Percentiles rank a stretch among this genome's conserved stretches.
phyloP scores from a whole-genome alignment of 1,140 invertebrate species.

The Trachymyrmex cornetzi region DNA sequence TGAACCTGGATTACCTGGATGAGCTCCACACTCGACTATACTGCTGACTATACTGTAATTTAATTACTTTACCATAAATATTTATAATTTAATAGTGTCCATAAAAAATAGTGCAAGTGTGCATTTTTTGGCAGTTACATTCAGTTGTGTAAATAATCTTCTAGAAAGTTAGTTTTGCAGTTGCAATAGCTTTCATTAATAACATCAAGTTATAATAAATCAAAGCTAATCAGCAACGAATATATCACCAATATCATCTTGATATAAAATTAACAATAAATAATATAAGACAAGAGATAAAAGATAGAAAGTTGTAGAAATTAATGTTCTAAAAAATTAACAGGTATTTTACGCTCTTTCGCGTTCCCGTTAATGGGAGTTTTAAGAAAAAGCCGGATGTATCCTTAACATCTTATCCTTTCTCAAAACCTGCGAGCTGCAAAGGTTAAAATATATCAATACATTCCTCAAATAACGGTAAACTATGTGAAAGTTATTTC shows the following conservation, averaged over 20 bases:
- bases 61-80: neutral
- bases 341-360: neutral
- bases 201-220: neutral
- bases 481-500: slow-evolving; percentile 51
- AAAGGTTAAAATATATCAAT: slow-evolving; percentile 46
- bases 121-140: neutral
- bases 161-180: neutral
- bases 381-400: slow-evolving; percentile 29
- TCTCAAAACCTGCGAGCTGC: neutral
- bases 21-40: neutral
- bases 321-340: neutral
- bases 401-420: slow-evolving; percentile 22
- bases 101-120: neutral
- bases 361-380: neutral
- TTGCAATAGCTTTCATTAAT: neutral
- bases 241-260: neutral
- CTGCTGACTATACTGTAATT: neutral
- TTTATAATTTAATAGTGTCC: neutral
- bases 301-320: slow-evolving; percentile 12
- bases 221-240: neutral
- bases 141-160: neutral
- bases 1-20: neutral
- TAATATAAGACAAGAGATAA: neutral
- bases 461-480: slow-evolving; percentile 49
- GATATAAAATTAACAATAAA: slow-evolving; percentile 1